Evolutionary conservation across 1,140 invertebrate genomes (phyloP).

Genomic region (Drosophila gunungcola): DNA sequence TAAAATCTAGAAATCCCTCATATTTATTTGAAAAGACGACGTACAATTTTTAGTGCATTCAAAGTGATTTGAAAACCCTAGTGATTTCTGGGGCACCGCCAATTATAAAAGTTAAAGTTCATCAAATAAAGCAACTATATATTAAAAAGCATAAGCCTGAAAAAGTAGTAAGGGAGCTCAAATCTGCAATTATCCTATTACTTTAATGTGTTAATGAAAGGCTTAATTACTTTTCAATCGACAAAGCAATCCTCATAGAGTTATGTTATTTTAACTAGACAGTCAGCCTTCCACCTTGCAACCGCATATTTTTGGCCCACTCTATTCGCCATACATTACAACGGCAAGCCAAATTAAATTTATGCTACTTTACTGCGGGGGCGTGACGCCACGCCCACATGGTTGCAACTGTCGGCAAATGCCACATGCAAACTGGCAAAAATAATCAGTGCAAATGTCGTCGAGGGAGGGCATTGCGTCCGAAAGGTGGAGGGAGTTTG

Average conservation of each 20-base stretch:
- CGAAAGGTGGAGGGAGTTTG: conserved; percentile 1
- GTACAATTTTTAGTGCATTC: no score
- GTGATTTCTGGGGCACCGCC: no score
- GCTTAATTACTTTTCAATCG: conserved; percentile 20
- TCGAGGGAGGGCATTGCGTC: no score
- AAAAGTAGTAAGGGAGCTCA: no score
- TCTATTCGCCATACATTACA: conserved; percentile 11
- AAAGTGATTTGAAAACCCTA: no score
- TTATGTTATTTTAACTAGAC: conserved; percentile 36
- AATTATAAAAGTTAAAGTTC: no score
- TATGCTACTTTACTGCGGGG: conserved; percentile 32
- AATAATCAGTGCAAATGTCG: conserved; percentile 45
- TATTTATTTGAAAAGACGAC: no score
- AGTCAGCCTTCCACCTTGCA: background rate
- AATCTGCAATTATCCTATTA: background rate
- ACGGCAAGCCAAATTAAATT: conserved; percentile 39
- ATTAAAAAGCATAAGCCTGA: no score
- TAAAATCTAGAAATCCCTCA: no score
- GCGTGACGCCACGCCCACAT: conserved; percentile 34
- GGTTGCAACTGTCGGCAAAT: conserved; percentile 28
- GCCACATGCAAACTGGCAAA: conserved; percentile 39
- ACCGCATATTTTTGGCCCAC: conserved; percentile 2
- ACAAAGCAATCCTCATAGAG: conserved; percentile 15
- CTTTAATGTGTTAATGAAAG: conserved; percentile 12
- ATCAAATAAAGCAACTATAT: no score